Evolutionary conservation across 2,113 vertebrate species (phyloP).

Genomic region (Nettapus auritus): DNA sequence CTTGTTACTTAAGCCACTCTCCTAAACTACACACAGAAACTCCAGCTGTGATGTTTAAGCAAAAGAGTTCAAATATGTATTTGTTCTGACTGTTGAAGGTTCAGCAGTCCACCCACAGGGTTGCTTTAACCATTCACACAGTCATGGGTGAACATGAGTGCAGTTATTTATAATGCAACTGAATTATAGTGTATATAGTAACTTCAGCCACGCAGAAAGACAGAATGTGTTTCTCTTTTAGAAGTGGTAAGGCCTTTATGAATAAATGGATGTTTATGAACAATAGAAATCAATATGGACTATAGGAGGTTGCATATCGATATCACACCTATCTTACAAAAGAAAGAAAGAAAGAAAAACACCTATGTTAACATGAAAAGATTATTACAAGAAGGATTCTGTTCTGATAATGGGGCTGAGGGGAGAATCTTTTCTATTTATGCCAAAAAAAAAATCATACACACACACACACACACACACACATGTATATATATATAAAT

Average conservation of each 20-base stretch:
- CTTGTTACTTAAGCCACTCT: background rate
- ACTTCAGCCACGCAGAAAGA: background rate
- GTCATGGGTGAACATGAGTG: accelerated
- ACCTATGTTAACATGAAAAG: background rate
- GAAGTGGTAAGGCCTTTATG: background rate
- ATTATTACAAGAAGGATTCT: background rate
- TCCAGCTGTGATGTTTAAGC: background rate
- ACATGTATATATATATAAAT: background rate
- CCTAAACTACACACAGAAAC: background rate
- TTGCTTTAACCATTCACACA: background rate
- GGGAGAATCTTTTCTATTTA: background rate
- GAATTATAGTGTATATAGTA: background rate
- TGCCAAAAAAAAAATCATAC: background rate
- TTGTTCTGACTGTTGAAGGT: background rate
- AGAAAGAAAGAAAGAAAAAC: background rate
- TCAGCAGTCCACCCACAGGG: background rate
- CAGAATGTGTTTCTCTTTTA: background rate
- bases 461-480: too few species aligned
- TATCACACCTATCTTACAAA: background rate
- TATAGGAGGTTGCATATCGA: background rate
- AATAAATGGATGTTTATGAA: background rate
- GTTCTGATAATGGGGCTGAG: background rate
- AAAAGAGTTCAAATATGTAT: background rate
- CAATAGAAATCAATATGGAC: background rate
- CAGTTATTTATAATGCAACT: background rate